Evolutionary conservation across 2,888 invertebrate species (phyloP), one percentile per base, ranked within the genome.

Genomic region (Sinodicranocentrus sp.): DNA sequence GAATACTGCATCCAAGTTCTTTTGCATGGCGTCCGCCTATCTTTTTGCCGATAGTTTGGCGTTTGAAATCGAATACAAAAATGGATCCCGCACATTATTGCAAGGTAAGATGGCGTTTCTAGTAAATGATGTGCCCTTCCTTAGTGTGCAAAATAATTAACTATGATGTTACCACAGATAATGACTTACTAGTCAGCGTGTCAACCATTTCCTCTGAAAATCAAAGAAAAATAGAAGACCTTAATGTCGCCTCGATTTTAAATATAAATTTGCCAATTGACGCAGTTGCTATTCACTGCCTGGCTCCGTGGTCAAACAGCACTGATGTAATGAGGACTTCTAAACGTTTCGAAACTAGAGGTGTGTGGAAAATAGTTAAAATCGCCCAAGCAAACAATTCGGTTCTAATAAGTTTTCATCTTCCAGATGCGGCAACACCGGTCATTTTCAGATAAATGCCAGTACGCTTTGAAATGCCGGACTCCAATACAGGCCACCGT

Each of bases 11-110:
- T 48, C 44, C 0, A 19, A 57, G 19, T 84, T 82, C 54, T 19
- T 77, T 26, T 84, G 84, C 25, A 19, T 6, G 5, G 82, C 72
- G 2, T 19, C 65, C 0, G 44, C 71, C 1, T 84, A 44, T 19
- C 39, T 84, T 1, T 80, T 84, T 67, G 76, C 84, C 1, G 68
- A 84, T 25, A 67, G 48, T n/a, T 23, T 84, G 19, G 15, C 23
- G 2, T 84, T 84, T 54, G 54, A 76, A 63, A 72, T 84, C 13
- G 72, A 77, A 23, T 77, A 48, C 44, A 33, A 33, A 61, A 82
- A 84, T 59, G 67, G 59, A 28, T 43, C 82, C 2, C 17, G 33
- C 1, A 26, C 1, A 2, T 3, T 63, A n/a, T 17, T 63, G 6
- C 33, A 63, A 17, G 19, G 63, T 63, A 43, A 19, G 19, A 59